These are phyloP conservation scores for Cavia aperea DNA, from an alignment of 2,113 vertebrate genomes.

Conservation along the genomic window DNA sequence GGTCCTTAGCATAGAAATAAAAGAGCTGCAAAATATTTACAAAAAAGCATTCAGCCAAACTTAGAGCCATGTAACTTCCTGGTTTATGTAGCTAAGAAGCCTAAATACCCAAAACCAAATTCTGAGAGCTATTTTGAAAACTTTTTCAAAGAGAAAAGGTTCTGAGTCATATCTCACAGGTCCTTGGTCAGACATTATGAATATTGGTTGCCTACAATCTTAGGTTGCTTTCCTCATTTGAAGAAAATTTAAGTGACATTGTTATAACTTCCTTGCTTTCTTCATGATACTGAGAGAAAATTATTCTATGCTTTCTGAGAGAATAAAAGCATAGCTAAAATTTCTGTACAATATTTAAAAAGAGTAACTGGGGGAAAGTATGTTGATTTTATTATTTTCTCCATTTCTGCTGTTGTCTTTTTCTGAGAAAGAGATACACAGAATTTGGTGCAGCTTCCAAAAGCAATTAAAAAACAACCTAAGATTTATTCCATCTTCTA, in stretches of 20 bases:
- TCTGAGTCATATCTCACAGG: not conserved
- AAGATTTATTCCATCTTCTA: not conserved
- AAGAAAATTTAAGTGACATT: not conserved
- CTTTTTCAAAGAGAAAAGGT: not conserved
- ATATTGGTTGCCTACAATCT: not conserved
- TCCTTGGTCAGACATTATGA: not conserved
- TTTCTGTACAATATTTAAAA: not conserved
- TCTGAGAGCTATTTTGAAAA: not conserved
- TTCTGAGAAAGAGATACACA: not conserved
- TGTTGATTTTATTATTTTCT: not conserved
- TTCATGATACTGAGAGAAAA: not conserved
- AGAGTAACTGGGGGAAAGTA: not conserved
- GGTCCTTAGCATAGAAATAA: not conserved
- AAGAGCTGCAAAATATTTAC: not conserved
- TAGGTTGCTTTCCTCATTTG: not conserved
- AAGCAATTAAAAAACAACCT: not conserved
- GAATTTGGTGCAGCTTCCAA: not conserved
- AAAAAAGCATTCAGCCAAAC: not conserved
- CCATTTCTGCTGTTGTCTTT: not conserved
- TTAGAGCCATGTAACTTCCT: not conserved
- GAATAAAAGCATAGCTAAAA: not conserved
- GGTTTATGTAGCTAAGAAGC: fast-evolving
- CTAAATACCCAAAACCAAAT: not conserved
- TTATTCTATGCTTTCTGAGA: not conserved
- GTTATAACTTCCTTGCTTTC: not conserved